A percentile compares a stretch with the other conserved stretches of the same genome.
These are phyloP conservation scores for Capra hircus DNA, from an alignment of 2,113 vertebrate species.

Conservation along the genomic window DNA sequence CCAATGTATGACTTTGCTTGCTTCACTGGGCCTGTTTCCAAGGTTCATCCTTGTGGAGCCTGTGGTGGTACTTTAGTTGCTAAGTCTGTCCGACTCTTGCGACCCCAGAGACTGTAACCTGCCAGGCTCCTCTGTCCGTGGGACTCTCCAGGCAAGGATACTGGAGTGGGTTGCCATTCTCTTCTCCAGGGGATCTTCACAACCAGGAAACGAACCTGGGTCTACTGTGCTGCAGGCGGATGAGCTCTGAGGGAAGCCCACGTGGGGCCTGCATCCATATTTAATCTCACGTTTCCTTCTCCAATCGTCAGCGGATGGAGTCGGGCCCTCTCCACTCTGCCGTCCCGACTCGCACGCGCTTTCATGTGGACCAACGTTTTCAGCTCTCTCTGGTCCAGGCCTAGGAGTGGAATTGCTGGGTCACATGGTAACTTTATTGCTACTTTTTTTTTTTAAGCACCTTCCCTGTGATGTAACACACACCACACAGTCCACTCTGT, in stretches of 20 bases:
- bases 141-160: neutral
- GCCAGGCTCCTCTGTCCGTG: neutral
- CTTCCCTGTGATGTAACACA: neutral
- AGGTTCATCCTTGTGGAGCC: neutral
- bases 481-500: neutral
- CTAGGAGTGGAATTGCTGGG: neutral
- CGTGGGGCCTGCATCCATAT: neutral
- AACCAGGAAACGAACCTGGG: neutral
- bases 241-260: no score
- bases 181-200: neutral
- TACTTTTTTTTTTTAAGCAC: neutral
- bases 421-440: neutral
- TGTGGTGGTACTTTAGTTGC: neutral
- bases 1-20: accelerated
- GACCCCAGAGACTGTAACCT: neutral
- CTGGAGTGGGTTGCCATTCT: neutral
- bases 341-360: neutral
- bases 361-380: neutral
- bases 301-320: neutral
- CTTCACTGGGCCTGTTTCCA: neutral
- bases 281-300: neutral
- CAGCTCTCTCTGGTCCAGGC: neutral
- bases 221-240: neutral
- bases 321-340: neutral
- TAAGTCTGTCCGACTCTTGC: neutral